phyloP scores from a whole-genome alignment of 2,797 vertebrate genomes.

The Argya squamiceps region DNA sequence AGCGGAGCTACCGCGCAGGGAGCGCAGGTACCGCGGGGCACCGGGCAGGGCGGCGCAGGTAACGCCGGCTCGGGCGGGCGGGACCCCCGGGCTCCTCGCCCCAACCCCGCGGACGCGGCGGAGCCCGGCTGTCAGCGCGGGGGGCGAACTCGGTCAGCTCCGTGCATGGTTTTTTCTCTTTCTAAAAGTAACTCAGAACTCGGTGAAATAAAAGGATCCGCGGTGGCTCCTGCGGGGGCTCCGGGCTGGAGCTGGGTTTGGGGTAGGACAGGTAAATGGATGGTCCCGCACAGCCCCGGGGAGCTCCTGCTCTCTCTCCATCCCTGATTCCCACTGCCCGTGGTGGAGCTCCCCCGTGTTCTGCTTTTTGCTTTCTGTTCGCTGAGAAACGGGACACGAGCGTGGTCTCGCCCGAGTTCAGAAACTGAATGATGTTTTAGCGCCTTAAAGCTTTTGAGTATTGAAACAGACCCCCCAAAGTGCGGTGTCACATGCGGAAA shows the following conservation, averaged over 20 bases:
- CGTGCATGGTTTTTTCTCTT: no score
- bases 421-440: accelerated
- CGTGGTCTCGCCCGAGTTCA: neutral
- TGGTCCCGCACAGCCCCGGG: neutral
- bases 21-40: neutral
- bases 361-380: neutral
- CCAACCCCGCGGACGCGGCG: neutral
- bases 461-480: accelerated
- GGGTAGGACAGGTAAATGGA: no score
- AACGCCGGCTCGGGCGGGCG: neutral
- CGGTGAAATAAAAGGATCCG: neutral
- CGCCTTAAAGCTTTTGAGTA: neutral
- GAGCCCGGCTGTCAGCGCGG: neutral
- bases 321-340: neutral
- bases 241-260: neutral
- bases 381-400: accelerated
- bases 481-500: accelerated
- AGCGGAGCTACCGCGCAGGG: neutral
- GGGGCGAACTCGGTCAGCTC: neutral
- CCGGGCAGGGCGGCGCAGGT: neutral
- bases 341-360: neutral
- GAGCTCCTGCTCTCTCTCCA: neutral
- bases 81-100: neutral
- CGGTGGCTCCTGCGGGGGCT: neutral
- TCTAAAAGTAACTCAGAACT: neutral